phyloP scores from a whole-genome alignment of 2,797 vertebrate genomes.

The Morelia viridis region DNA sequence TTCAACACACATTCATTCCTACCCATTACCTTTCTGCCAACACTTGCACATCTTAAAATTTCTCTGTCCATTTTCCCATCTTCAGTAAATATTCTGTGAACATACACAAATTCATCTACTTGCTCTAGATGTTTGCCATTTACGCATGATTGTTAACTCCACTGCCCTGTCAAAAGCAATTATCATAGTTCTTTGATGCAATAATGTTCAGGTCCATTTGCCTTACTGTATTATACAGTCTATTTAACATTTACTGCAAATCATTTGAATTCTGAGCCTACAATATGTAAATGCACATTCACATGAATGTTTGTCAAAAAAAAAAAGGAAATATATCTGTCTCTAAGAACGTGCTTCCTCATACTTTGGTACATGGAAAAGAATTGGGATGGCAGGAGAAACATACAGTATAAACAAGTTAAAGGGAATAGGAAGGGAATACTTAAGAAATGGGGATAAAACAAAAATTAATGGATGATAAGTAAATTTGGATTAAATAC shows the following conservation, averaged over 20 bases:
- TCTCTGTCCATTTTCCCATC: neutral
- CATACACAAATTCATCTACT: neutral
- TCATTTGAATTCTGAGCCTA: neutral
- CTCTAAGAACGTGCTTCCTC: neutral
- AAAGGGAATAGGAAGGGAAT: neutral
- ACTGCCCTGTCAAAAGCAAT: neutral
- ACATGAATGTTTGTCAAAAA: neutral
- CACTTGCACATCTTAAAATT: neutral
- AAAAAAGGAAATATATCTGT: neutral
- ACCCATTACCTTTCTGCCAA: neutral
- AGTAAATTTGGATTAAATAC: too few species aligned
- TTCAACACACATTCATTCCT: neutral
- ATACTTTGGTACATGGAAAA: neutral
- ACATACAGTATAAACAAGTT: neutral
- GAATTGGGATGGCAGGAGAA: neutral
- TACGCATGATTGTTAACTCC: neutral
- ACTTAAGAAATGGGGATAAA: too few species aligned
- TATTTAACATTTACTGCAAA: neutral
- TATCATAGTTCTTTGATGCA: neutral
- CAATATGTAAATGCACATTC: neutral
- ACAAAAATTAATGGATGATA: too few species aligned
- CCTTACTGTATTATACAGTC: neutral
- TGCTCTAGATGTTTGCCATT: neutral
- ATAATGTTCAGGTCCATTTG: neutral
- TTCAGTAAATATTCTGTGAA: neutral